Base-by-base conservation (phyloP, 2,888 invertebrate genomes). In the Trisateles emortualis region DNA sequence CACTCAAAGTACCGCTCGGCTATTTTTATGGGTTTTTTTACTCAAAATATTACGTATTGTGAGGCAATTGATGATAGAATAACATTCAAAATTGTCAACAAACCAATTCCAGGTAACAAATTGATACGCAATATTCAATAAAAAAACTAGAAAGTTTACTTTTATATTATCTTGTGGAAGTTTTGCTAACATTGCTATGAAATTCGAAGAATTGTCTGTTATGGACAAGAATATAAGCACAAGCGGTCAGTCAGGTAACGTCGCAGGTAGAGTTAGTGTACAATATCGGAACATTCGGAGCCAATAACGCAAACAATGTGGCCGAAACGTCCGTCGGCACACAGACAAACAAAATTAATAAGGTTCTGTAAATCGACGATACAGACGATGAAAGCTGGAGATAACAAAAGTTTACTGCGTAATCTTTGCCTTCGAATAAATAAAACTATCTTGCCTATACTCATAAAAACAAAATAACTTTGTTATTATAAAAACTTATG, bases 191-290 rank as follows among this genome's bases (percentile, higher is more conserved):
- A 47, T 50, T 16, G 47, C 38, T 35, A 22, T 42, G 33, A 43
- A 38, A 41, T 62, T 56, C 58, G 16, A 39, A 42, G 59, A 68
- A 62, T 43, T 45, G n/a, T 5, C 38, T 32, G 54, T 46, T 48
- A 56, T 42, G 47, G 22, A 48, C 47, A 50, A 49, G 52, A 54
- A 57, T 52, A 67, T 57, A 50, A 33, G 57, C 50, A 17, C 36
- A 13, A 56, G 43, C 52, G 59, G 58, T 30, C 53, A 52, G 41
- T 45, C 78, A 78, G 81, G 81, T 79, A 71, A 74, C 32, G 35
- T 41, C 24, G 51, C 80, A 81, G 80, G 80, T 81, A 81, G 77
- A 56, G 16, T 51, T 33, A 45, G 46, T 47, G 52, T 40, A 52
- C 52, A 68, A 63, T 47, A 68, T 72, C 53, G 58, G 64, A 54